Evolutionary conservation across 1,140 invertebrate genomes (phyloP).

Genomic region (Polyergus mexicanus): DNA sequence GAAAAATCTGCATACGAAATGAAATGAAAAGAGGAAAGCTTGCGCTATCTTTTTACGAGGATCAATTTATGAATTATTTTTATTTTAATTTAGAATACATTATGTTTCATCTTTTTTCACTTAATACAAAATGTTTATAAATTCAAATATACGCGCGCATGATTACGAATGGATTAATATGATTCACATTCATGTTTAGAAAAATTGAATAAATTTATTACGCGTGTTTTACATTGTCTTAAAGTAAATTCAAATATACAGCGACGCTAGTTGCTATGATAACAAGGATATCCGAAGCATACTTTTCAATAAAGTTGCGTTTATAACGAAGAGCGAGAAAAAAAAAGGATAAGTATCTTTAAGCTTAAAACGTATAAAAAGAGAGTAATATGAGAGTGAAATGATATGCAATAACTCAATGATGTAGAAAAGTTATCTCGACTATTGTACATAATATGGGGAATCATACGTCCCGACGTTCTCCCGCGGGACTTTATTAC

Average conservation of each 20-base stretch:
- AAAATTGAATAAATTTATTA: slow-evolving; percentile 41
- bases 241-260: slow-evolving; percentile 42
- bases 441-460: slow-evolving; percentile 60
- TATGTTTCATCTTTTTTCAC: neutral
- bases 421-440: slow-evolving; percentile 67
- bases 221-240: slow-evolving; percentile 9
- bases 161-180: neutral
- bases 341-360: slow-evolving; percentile 13
- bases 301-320: slow-evolving; percentile 24
- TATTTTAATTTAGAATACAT: neutral
- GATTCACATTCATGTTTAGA: neutral
- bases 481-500: slow-evolving; percentile 72
- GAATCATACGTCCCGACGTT: slow-evolving; percentile 30
- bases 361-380: slow-evolving; percentile 23
- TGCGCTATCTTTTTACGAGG: neutral
- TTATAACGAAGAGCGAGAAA: neutral
- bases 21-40: neutral
- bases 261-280: neutral
- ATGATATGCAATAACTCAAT: slow-evolving; percentile 71
- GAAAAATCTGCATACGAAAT: neutral
- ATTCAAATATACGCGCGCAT: neutral
- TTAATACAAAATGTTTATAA: neutral
- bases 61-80: neutral
- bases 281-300: slow-evolving; percentile 24
- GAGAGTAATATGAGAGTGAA: neutral